Conservation (phyloP, 2,113 vertebrate species). For the Nerophis ophidion region DNA sequence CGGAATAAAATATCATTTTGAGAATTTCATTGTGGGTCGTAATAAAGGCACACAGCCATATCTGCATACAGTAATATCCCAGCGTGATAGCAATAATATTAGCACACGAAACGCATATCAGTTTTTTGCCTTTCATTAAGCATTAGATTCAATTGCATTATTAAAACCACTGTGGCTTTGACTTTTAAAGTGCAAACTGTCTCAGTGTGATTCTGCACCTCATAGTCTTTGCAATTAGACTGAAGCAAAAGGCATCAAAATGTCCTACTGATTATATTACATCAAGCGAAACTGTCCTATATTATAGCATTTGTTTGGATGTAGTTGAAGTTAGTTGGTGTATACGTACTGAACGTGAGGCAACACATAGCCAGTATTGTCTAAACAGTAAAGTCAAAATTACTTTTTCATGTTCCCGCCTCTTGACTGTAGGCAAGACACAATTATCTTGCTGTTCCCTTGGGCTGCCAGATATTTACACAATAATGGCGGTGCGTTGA, state of each 20-base stretch:
- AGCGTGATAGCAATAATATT: conserved; percentile 8
- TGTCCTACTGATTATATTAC: conserved; percentile 34
- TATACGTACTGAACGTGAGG: too few species aligned
- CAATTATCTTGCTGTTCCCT: too few species aligned
- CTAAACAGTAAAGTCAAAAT: too few species aligned
- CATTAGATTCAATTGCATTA: conserved; percentile 13
- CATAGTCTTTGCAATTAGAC: conserved; percentile 33
- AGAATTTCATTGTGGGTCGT: conserved; percentile 30
- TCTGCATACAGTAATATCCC: neutral
- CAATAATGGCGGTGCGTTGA: too few species aligned
- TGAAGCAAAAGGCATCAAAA: conserved; percentile 34
- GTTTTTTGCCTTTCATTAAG: neutral
- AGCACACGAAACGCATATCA: neutral
- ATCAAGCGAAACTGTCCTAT: too few species aligned
- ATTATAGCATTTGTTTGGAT: too few species aligned
- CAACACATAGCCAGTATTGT: too few species aligned
- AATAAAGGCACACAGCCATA: conserved; percentile 26
- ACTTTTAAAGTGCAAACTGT: conserved; percentile 1
- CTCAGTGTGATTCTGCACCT: conserved; percentile 10
- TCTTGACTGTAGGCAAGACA: too few species aligned
- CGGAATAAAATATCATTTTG: conserved; percentile 29
- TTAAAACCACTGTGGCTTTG: neutral
- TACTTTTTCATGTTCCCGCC: too few species aligned
- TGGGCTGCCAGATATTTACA: too few species aligned
- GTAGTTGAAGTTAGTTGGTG: too few species aligned